Evolutionary conservation across 2,888 invertebrate genomes (phyloP).

Genomic region (Patella ulyssiponensis): DNA sequence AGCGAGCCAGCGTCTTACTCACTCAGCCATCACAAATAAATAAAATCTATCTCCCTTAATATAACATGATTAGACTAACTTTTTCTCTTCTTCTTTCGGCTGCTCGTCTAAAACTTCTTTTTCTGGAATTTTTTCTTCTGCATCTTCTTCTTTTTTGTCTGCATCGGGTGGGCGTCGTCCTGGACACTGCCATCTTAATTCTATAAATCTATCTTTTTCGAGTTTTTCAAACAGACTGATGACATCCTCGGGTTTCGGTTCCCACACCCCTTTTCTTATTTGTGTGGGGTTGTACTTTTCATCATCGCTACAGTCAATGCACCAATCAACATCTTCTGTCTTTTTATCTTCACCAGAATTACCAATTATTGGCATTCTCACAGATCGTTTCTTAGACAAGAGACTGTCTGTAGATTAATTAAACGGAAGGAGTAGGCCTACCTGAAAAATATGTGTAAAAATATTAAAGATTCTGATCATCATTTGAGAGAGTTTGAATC

Average conservation of each 20-base stretch:
- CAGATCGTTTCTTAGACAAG: too few species aligned
- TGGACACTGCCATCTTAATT: constrained; percentile 86
- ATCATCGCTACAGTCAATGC: constrained; percentile 56
- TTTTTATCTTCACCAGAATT: constrained; percentile 11
- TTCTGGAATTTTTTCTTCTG: constrained; percentile 65
- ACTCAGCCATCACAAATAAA: background rate
- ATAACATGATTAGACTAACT: constrained; percentile 38
- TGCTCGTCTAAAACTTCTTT: constrained; percentile 58
- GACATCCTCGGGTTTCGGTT: constrained; percentile 57
- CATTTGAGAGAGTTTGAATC: too few species aligned
- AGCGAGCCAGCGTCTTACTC: background rate
- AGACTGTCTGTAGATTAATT: too few species aligned
- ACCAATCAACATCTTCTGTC: constrained; percentile 47
- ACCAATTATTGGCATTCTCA: background rate
- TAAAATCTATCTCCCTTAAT: background rate
- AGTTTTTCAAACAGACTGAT: constrained; percentile 79
- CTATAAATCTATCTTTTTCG: constrained; percentile 77
- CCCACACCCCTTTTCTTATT: constrained; percentile 49
- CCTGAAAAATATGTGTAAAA: too few species aligned
- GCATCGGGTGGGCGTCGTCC: constrained; percentile 85
- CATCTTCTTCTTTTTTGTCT: constrained; percentile 68
- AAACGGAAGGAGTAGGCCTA: too few species aligned
- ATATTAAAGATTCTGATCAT: too few species aligned
- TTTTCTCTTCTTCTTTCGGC: constrained; percentile 53
- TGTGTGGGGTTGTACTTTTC: constrained; percentile 51